Evolutionary conservation across 2,797 vertebrate genomes (phyloP), one percentile per base, ranked within the genome.

Genomic region (Myotis findleyi): DNA sequence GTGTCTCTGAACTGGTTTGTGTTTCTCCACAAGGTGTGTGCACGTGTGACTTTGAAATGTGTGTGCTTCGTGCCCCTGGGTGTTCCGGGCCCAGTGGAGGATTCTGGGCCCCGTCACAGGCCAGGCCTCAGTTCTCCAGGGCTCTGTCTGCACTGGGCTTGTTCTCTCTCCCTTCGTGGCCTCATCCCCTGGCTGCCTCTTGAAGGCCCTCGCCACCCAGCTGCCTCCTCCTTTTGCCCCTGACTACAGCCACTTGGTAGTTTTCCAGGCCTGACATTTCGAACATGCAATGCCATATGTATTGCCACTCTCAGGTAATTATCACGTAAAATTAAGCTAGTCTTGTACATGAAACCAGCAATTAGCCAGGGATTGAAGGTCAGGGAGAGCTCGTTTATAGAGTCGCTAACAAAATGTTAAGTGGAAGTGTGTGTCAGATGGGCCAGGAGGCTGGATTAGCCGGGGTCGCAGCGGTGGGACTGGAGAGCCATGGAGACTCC

Each of bases 361-460:
- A 99, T 98, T 99, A 98, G 98, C 98, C 97, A 97, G 98, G 98
- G 98, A 98, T 82, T 98, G 98, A 98, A 98, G 98, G 98, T 99
- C 98, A 99, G 98, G 97, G 98, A 98, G 98, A 98, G 98, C 98
- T 98, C 98, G 97, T 98, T 98, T 98, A 98, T 98, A 96, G 98
- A 98, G 98, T 98, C 97, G 96, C 98, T 98, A 98, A 98, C 98
- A 98, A 99, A 99, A 99, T 98, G 98, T 98, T 99, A 99, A 99
- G 99, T 99, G 99, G 99, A 99, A 99, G 99, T 99, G 98, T 99
- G 99, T 99, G 99, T 99, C 99, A 99, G 99, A 99, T 99, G 99
- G 99, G 98, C 98, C 98, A 98, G 98, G 98, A 98, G 98, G 99
- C 98, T 93, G 98, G 98, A 99, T 99, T 99, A 99, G 98, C 98